Evolutionary conservation across 2,888 invertebrate species (phyloP).

Genomic region (Cheilosia vernalis): DNA sequence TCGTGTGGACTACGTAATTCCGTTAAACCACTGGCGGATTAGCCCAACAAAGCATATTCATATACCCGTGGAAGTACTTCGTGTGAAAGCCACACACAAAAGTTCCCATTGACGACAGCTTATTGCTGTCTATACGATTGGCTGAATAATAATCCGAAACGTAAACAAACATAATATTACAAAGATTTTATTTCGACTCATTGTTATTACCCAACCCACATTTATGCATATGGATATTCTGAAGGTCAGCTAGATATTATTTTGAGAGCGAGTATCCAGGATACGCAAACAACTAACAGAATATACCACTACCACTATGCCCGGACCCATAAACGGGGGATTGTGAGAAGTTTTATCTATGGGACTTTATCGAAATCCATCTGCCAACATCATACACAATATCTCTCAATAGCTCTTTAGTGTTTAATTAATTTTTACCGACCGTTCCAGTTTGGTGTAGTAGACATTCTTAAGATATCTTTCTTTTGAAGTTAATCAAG

Average conservation of each 20-base stretch:
- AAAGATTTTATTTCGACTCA: slow-evolving; percentile 50
- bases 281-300: not conserved
- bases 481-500: slow-evolving; percentile 42
- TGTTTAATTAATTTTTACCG: slow-evolving; percentile 49
- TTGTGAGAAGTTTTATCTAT: slow-evolving; percentile 40
- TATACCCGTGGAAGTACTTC: not conserved
- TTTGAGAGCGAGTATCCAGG: no score
- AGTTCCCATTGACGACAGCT: slow-evolving; percentile 26
- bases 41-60: not conserved
- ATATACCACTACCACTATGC: not conserved
- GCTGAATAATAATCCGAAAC: slow-evolving; percentile 47
- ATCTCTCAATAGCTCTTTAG: slow-evolving; percentile 49
- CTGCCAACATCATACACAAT: slow-evolving; percentile 21
- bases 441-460: slow-evolving; percentile 5
- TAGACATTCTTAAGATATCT: slow-evolving; percentile 15
- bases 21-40: no score
- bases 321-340: not conserved
- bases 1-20: no score
- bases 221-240: slow-evolving; percentile 2
- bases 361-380: slow-evolving; percentile 58
- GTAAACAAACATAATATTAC: slow-evolving; percentile 57
- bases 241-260: slow-evolving; percentile 32
- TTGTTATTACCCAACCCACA: slow-evolving; percentile 10
- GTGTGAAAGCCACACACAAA: not conserved
- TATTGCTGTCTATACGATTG: slow-evolving; percentile 46